Evolutionary conservation across 1,140 invertebrate genomes (phyloP).

Genomic region (Delia radicum): DNA sequence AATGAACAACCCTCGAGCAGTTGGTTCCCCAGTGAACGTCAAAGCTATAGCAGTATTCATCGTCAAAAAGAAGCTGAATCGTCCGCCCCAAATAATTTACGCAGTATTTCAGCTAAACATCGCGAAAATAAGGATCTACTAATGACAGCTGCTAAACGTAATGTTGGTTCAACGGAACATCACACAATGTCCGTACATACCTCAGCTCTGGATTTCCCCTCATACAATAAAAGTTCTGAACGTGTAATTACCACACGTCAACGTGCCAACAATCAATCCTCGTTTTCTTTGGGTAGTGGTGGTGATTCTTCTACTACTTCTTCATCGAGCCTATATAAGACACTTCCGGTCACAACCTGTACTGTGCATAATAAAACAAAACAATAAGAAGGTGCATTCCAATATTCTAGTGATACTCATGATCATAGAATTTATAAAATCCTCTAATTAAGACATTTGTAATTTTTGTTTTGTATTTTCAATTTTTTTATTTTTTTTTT

Average conservation of each 20-base stretch:
- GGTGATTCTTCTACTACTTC: slow-evolving; percentile 36
- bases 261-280: slow-evolving; percentile 67
- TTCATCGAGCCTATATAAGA: slow-evolving; percentile 66
- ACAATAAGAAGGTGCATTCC: slow-evolving; percentile 76
- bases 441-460: slow-evolving; percentile 41
- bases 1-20: slow-evolving; percentile 63
- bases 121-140: not conserved
- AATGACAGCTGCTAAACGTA: not conserved
- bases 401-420: slow-evolving; percentile 77
- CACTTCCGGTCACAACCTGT: slow-evolving; percentile 69
- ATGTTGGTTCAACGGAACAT: not conserved
- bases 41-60: slow-evolving; percentile 75
- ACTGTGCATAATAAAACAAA: slow-evolving; percentile 75
- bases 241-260: slow-evolving; percentile 58
- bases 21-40: slow-evolving; percentile 60
- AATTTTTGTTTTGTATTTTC: not conserved
- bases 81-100: slow-evolving; percentile 7
- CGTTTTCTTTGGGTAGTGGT: slow-evolving; percentile 70
- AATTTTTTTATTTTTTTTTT: not conserved
- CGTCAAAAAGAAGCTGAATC: slow-evolving; percentile 59
- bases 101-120: not conserved
- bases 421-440: slow-evolving; percentile 82
- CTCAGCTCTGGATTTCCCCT: slow-evolving; percentile 39
- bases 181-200: not conserved
- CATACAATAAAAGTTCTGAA: slow-evolving; percentile 49